These are phyloP conservation scores for Paramisgurnus dabryanus DNA, from an alignment of 2,113 vertebrate genomes.

Conservation along the genomic window DNA sequence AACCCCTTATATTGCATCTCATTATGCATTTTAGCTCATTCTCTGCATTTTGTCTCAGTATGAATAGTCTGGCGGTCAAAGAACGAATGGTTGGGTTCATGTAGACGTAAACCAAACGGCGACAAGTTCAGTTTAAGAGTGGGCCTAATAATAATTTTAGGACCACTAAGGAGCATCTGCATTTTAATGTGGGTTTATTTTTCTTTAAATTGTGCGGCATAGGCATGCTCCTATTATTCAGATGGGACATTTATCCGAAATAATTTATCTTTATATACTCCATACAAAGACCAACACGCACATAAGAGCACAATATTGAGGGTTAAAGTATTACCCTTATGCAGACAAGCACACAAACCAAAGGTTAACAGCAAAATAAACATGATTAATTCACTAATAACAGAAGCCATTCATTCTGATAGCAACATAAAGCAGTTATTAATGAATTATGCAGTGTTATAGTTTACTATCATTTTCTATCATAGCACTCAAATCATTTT, in stretches of 20 bases:
- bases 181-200: slow-evolving; percentile 49
- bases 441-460: not conserved
- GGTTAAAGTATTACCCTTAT: not conserved
- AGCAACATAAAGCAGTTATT: slow-evolving; percentile 11
- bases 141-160: slow-evolving; percentile 25
- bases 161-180: slow-evolving; percentile 35
- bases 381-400: slow-evolving; percentile 37
- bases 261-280: slow-evolving; percentile 39
- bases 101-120: slow-evolving; percentile 32
- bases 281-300: not conserved
- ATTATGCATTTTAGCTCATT: slow-evolving; percentile 13
- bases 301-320: slow-evolving; percentile 11
- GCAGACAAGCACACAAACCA: not conserved
- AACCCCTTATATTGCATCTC: slow-evolving; percentile 1
- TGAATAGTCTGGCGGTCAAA: slow-evolving; percentile 35
- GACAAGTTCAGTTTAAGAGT: slow-evolving; percentile 3
- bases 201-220: slow-evolving; percentile 7
- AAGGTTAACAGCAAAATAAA: slow-evolving; percentile 39
- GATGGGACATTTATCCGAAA: slow-evolving; percentile 40
- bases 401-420: slow-evolving; percentile 16
- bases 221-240: slow-evolving; percentile 46
- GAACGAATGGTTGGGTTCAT: slow-evolving; percentile 27
- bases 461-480: not conserved
- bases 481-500: slow-evolving; percentile 16
- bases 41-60: not conserved